Evolutionary conservation across 2,113 vertebrate species (phyloP), one percentile per base, ranked within the genome.

Genomic region (Delphinapterus leucas): DNA sequence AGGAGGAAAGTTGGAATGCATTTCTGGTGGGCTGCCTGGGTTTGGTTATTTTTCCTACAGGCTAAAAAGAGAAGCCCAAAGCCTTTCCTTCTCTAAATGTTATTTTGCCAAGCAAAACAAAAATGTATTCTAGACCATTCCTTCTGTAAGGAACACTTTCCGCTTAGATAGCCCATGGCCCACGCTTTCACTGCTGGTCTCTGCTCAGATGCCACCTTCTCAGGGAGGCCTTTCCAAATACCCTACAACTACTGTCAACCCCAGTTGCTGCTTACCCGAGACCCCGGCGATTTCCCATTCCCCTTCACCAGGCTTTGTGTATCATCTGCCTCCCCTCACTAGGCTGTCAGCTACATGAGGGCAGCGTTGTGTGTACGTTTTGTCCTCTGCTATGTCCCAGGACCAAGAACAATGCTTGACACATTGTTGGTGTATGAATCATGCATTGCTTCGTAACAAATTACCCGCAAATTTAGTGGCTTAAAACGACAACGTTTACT

Each of bases 11-110:
- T 71, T 90, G 89, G 61, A 92, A 86, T 38, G 47, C 74, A 23
- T 77, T 86, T 92, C 63, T 73, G 61, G 55, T 83, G 68, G 70
- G 33, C 68, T 93, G 55, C 63, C 84, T 61, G 70, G 53, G 28
- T 76, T 83, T 47, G 63, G 96, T 25, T 94, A 65, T 73, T 90
- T 96, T 96, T 96, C 74, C 81, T 94, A 15, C 55, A 82, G 55
- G 53, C 61, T 95, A 49, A 53, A 87, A 76, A 67, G 73, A 76
- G 81, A 85, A 65, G 18, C 73, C 18, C 33, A 85, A 61, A 86
- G 18, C 25, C 38, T 92, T 71, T 82, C 73, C 89, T 86, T 92
- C 28, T 77, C 44, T 76, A n/a, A 63, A 86, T 68, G 55, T 88
- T 90, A 49, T 76, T 82, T 92, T 96, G 85, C 80, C 3, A 28